Conservation (phyloP, 2,888 invertebrate genomes). For the Hydrotaea cyrtoneurina region DNA sequence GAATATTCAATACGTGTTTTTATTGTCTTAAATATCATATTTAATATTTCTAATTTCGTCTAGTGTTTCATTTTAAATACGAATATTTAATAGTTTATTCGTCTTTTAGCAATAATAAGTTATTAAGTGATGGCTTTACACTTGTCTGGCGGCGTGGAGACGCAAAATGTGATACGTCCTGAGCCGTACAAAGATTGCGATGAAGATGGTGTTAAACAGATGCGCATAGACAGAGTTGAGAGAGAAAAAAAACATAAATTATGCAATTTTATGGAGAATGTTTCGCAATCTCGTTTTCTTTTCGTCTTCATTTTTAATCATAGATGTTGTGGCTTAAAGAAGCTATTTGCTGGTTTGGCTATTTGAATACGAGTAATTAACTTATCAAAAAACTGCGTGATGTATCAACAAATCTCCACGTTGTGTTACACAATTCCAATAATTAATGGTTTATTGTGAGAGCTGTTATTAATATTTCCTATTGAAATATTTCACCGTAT, state of each 20-base stretch:
- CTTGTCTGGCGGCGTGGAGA: not conserved
- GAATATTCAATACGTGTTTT: not conserved
- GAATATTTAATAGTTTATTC: conserved; percentile 23
- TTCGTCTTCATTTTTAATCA: conserved; percentile 31
- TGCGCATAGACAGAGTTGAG: not conserved
- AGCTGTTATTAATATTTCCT: conserved; percentile 16
- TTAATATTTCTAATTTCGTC: not conserved
- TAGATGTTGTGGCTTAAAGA: not conserved
- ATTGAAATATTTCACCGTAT: not conserved
- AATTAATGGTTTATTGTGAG: conserved; percentile 6
- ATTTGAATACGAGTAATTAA: conserved; percentile 25
- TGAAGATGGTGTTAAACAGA: not conserved
- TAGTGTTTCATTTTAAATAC: conserved; percentile 1
- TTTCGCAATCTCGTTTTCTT: conserved; percentile 2
- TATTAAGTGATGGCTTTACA: conserved; percentile 22
- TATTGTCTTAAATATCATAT: conserved; percentile 13
- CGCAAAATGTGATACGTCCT: not conserved
- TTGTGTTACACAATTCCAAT: conserved; percentile 23
- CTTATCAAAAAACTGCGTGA: conserved; percentile 13
- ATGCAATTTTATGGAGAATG: conserved; percentile 33
- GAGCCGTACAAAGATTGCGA: not conserved
- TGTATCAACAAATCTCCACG: conserved; percentile 11
- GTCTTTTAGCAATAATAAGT: conserved; percentile 26
- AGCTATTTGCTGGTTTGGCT: not conserved
- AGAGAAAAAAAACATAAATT: not conserved